phyloP scores from a whole-genome alignment of 2,797 vertebrate genomes.

The Champsocephalus esox region DNA sequence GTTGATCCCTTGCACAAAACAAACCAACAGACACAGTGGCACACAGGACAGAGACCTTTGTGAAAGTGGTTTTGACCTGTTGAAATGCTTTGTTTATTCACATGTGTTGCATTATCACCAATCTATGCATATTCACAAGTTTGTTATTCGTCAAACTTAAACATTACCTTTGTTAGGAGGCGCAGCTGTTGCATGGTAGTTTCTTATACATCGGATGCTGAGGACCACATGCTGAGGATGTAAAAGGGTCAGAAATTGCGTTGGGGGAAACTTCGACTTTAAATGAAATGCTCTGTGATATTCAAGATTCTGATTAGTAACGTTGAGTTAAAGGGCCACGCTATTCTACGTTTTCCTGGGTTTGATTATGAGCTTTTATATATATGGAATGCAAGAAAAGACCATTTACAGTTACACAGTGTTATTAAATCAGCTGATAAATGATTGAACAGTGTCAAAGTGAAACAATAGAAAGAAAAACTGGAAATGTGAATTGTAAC shows the following conservation, averaged over 20 bases:
- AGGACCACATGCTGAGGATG: not conserved
- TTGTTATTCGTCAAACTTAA: conserved; percentile 23
- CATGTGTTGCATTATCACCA: conserved; percentile 8
- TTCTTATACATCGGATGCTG: not conserved
- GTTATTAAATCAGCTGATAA: not conserved
- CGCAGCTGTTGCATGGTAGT: conserved; percentile 45
- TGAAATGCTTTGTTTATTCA: conserved; percentile 5
- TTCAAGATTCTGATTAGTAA: not conserved
- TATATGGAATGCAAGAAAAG: conserved; percentile 1
- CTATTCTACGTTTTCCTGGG: not conserved
- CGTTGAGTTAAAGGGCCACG: not conserved
- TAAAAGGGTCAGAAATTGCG: conserved; percentile 31
- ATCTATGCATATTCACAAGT: conserved; percentile 4
- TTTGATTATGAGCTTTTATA: not conserved
- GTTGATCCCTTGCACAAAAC: not conserved
- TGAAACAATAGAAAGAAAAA: not conserved
- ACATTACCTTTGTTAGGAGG: conserved; percentile 12
- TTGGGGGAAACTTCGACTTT: not conserved
- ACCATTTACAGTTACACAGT: not conserved
- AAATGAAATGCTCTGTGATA: not conserved
- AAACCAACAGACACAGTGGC: not conserved
- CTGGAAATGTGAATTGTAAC: not conserved
- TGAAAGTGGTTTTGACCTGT: conserved; percentile 3
- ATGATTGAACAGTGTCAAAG: conserved; percentile 8
- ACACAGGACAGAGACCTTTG: not conserved